Conservation (phyloP, 2,888 invertebrate genomes). For the Zygothrica quintamaculata region DNA sequence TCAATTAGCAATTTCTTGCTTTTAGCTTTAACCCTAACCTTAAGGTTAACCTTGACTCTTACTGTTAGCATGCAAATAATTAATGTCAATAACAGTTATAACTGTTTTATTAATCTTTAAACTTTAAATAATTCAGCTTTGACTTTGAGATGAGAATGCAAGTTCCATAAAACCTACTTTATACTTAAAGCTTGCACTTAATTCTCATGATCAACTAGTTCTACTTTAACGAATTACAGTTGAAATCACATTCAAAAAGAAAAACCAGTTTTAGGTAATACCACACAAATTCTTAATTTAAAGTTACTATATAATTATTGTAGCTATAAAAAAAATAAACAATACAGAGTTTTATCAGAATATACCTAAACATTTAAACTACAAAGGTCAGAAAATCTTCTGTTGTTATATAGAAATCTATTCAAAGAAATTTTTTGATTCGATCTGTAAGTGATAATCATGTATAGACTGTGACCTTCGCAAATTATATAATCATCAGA, state of each 20-base stretch:
- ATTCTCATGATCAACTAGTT: constrained; percentile 51
- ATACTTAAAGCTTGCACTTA: constrained; percentile 44
- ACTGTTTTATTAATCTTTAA: constrained; percentile 7
- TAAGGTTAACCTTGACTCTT: constrained; percentile 70
- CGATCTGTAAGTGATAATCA: neutral
- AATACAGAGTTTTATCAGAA: too few species aligned
- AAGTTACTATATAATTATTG: too few species aligned
- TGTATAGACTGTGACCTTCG: neutral
- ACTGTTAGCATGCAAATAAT: constrained; percentile 20
- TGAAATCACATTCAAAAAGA: constrained; percentile 5
- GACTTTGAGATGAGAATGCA: constrained; percentile 33
- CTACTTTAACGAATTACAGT: constrained; percentile 41
- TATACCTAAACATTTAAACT: too few species aligned
- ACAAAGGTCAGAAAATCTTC: too few species aligned
- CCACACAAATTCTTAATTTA: too few species aligned
- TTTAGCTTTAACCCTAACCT: constrained; percentile 22
- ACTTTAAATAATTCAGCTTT: neutral
- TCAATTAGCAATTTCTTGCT: constrained; percentile 8
- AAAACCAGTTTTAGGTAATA: neutral
- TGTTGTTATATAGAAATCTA: too few species aligned
- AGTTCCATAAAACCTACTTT: constrained; percentile 20
- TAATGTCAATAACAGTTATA: constrained; percentile 22
- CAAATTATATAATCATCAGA: constrained; percentile 6
- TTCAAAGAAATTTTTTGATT: too few species aligned
- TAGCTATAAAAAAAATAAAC: too few species aligned